Base-by-base conservation (phyloP, 2,888 invertebrate genomes). In the Hipparchia semele region DNA sequence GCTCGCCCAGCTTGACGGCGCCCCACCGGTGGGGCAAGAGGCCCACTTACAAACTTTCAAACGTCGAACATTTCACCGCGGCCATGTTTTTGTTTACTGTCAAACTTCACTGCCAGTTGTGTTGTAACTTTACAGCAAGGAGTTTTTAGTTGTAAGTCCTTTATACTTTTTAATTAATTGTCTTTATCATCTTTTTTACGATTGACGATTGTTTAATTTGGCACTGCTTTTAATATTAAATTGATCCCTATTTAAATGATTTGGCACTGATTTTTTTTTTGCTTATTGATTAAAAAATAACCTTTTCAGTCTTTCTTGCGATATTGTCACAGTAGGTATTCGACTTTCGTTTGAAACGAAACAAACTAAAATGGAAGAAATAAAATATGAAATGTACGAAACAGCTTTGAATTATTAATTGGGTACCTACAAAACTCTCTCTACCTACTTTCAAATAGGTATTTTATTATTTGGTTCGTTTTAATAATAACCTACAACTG, bases 1-100 rank as follows among this genome's bases (percentile, higher is more conserved):
- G 94, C 83, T 94, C 94, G 87, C 94, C 93, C 94, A 94, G 93
- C 87, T 92, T 92, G 90, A 85, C 84, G 84, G 87, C 86, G 86
- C 88, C 83, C 78, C 82, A 85, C 84, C 86, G 86, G 82, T 88
- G 84, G 84, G 79, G 83, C 80, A 75, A 83, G 87, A 87, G 87
- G 88, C 84, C 86, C 87, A 33, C 33, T 66, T 39, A 66, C 66
- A 54, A 66, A 66, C 66, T 54, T 54, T 66, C 54, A 66, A 66
- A 66, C 66, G 39, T 33, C n/a, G 54, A 66, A 66, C 64, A 51
- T 51, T 64, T 64, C 49, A 1, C 12, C 33, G 65, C 33, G 53
- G 53, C 23, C 65, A 65, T 64, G 12, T 64, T 64, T 8, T 13
- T 64, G 3, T 7, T 58, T 8, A 9, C 23, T 58, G 58, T 23